Conservation (phyloP, 92 coral and sea anemone species). For the Chrysogorgia sp. region DNA sequence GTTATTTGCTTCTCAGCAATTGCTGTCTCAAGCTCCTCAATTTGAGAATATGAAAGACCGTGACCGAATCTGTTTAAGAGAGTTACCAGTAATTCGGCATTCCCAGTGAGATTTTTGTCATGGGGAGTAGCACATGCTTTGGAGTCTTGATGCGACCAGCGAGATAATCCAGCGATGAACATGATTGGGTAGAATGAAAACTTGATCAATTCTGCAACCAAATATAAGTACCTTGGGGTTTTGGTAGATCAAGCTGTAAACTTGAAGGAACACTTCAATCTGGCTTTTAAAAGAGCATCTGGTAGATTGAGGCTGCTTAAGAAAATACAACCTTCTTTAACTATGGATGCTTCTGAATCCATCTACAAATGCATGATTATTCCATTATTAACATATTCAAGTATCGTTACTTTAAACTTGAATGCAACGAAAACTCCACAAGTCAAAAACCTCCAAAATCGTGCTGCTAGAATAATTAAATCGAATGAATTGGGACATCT, state of each 20-base stretch:
- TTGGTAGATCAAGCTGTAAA: not conserved
- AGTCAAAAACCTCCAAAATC: not conserved
- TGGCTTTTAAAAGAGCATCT: not conserved
- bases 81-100: too few species aligned
- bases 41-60: too few species aligned
- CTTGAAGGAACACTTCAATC: not conserved
- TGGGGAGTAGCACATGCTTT: too few species aligned
- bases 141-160: not conserved
- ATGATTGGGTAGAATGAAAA: not conserved
- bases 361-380: conserved; percentile 15
- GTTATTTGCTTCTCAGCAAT: too few species aligned
- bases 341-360: not conserved
- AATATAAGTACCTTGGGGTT: conserved; percentile 43
- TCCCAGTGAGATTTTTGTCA: too few species aligned
- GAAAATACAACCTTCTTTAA: not conserved
- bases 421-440: not conserved
- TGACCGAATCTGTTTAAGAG: too few species aligned
- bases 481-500: not conserved
- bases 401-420: not conserved
- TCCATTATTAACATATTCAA: conserved; percentile 11
- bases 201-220: not conserved
- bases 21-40: too few species aligned
- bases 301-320: not conserved
- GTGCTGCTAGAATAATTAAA: not conserved
- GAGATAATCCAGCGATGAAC: not conserved